A percentile compares a stretch with the other conserved stretches of the same genome.
phyloP scores from a whole-genome alignment of 2,888 invertebrate genomes.

The Drosophila lacicola region DNA sequence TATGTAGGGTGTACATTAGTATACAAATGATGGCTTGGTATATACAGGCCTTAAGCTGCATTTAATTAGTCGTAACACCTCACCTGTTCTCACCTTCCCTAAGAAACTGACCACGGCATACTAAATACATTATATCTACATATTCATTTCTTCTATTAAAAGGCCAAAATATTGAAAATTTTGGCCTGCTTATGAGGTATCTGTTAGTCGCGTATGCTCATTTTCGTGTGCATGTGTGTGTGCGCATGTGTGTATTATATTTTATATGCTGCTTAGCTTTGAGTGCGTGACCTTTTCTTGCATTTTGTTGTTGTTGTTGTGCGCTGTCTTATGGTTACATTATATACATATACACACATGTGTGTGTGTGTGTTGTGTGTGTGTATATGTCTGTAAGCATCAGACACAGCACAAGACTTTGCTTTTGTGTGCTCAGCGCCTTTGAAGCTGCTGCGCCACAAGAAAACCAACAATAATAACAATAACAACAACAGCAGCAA shows the following conservation, averaged over 20 bases:
- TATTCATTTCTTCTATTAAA: too few species aligned
- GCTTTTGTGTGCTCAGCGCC: constrained; percentile 58
- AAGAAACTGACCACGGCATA: too few species aligned
- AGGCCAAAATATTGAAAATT: background rate
- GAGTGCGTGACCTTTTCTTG: constrained; percentile 80
- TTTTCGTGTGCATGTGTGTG: constrained; percentile 16
- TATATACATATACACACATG: constrained; percentile 2
- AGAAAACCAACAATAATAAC: constrained; percentile 30
- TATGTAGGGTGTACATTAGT: too few species aligned
- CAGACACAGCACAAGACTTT: constrained; percentile 61
- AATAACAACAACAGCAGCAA: constrained; percentile 25
- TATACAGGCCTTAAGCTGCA: too few species aligned
- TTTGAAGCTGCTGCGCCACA: constrained; percentile 60
- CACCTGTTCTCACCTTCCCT: too few species aligned
- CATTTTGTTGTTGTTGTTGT: constrained; percentile 59
- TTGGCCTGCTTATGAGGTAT: background rate
- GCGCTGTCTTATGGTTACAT: constrained; percentile 38
- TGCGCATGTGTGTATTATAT: constrained; percentile 54
- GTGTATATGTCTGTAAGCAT: constrained; percentile 15
- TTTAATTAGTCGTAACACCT: too few species aligned
- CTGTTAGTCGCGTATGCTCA: constrained; percentile 6
- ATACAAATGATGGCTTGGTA: too few species aligned
- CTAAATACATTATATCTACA: too few species aligned
- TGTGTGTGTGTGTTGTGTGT: background rate
- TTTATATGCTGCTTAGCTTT: constrained; percentile 78